Conservation (phyloP, 2,888 invertebrate species). For the Eledone cirrhosa region DNA sequence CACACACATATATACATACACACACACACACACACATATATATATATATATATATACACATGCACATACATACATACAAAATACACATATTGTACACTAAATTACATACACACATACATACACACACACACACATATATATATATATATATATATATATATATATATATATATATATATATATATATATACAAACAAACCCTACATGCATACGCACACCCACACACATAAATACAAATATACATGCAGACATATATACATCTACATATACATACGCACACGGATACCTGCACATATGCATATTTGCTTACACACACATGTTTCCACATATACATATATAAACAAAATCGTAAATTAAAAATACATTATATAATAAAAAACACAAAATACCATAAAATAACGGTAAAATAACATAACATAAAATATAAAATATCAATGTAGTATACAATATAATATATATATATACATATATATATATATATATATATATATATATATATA, state of each 20-base stretch:
- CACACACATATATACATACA: not conserved
- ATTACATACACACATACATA: too few relatives aligned
- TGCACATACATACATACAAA: not conserved
- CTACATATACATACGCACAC: too few relatives aligned
- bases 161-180: constrained; percentile 6
- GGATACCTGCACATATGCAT: too few relatives aligned
- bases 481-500: not conserved
- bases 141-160: not conserved
- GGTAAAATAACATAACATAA: too few relatives aligned
- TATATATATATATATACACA: not conserved
- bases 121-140: not conserved
- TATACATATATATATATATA: not conserved
- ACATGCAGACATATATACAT: too few relatives aligned
- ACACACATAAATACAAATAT: too few relatives aligned
- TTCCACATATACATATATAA: too few relatives aligned
- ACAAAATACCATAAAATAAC: too few relatives aligned
- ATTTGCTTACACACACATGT: too few relatives aligned
- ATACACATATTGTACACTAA: too few relatives aligned
- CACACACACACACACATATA: not conserved
- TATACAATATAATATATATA: not conserved
- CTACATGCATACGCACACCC: not conserved
- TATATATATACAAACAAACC: not conserved
- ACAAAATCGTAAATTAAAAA: too few relatives aligned
- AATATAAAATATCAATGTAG: not conserved
- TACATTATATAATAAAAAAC: too few relatives aligned